Base-by-base conservation (phyloP, 2,797 vertebrate genomes). In the Scarus forsteni region DNA sequence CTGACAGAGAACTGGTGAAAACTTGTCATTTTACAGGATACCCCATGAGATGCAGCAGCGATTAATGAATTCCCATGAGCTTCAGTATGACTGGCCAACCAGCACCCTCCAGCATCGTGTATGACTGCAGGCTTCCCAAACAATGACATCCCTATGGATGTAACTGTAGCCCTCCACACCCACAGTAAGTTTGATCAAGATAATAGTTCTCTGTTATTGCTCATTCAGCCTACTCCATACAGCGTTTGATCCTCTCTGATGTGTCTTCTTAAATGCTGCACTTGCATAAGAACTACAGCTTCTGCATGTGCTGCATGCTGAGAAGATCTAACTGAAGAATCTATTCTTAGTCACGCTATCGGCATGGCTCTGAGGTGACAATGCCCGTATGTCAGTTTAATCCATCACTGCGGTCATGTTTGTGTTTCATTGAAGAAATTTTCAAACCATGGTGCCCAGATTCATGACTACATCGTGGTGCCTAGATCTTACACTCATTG, bases 31-130 rank as follows among this genome's bases (percentile, higher is more conserved):
- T 70, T 72, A 40, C 73, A 67, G 74, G 62, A 77, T 77, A 77
- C 72, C 73, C 79, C 72, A 52, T 48, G 77, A 77, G 85, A 79
- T 8, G 1, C 66, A 36, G 68, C 58, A 59, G 66, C 86, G 75
- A 90, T 90, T 86, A 88, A 71, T 69, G 61, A 83, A 79, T 74
- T 73, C 85, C 80, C 84, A 77, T 53, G 76, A 81, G 87, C 50
- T 73, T 87, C 72, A 77, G 46, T 60, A 58, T 66, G 49, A 80
- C 71, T 73, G 44, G 19, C 50, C 50, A 51, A 11, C 53, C 70
- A 79, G 72, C 60, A 87, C 84, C 83, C 81, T 63, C 16, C 63
- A 79, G 88, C 83, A 71, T 75, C 65, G 59, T 79, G 65, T 80
- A 81, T 53, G 86, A 84, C 83, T 73, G 65, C 75, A 86, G 83